phyloP scores from a whole-genome alignment of 1,140 invertebrate genomes.

The Hypothenemus hampei region DNA sequence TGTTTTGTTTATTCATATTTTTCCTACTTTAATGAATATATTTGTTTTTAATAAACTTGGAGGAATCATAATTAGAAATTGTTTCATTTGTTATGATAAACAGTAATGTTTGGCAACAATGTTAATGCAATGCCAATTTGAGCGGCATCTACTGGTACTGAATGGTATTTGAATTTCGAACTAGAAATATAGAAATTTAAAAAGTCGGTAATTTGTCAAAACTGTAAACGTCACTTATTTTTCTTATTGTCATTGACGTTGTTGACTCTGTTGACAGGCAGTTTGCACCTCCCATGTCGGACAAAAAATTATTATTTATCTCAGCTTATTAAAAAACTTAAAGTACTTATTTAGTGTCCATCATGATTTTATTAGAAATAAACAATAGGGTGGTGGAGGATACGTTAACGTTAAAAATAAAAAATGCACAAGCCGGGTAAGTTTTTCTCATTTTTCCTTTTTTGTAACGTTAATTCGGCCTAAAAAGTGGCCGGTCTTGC shows the following conservation, averaged over 20 bases:
- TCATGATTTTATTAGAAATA: constrained; percentile 98
- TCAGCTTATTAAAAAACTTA: constrained; percentile 24
- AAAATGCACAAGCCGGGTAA: constrained; percentile 91
- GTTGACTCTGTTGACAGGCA: constrained; percentile 1
- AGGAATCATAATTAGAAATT: too few species aligned
- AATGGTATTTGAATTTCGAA: too few species aligned
- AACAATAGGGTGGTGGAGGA: constrained; percentile 98
- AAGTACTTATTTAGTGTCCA: constrained; percentile 37
- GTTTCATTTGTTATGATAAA: too few species aligned
- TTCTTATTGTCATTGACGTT: not conserved
- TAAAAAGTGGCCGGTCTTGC: constrained; percentile 22
- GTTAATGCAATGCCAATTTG: too few species aligned
- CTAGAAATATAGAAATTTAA: too few species aligned
- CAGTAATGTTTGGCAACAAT: too few species aligned
- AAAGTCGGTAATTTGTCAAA: too few species aligned
- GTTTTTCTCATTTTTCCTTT: constrained; percentile 42
- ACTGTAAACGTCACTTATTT: too few species aligned
- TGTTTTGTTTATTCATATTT: constrained; percentile 13
- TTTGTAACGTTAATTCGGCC: too few species aligned
- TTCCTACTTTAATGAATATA: constrained; percentile 15
- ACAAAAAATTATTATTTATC: constrained; percentile 21
- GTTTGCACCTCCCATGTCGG: constrained; percentile 33
- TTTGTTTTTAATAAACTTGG: too few species aligned
- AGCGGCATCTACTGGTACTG: too few species aligned
- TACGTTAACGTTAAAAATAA: constrained; percentile 89